Evolutionary conservation across 1,140 invertebrate genomes (phyloP).

Genomic region (Calephelis virginiensis): DNA sequence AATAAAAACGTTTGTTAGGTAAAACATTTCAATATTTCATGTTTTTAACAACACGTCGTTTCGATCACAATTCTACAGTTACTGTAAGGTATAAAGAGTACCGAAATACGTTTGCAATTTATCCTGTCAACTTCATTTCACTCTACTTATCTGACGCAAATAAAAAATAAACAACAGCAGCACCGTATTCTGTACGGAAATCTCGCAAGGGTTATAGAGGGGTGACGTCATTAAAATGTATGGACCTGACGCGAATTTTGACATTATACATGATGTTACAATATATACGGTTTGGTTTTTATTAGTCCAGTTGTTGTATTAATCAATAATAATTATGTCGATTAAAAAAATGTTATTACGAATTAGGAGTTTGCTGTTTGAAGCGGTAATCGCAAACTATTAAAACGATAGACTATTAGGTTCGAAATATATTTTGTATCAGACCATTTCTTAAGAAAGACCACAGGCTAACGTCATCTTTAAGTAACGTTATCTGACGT

Average conservation of each 20-base stretch:
- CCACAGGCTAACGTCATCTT: too few relatives aligned
- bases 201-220: conserved; percentile 52
- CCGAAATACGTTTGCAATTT: conserved; percentile 26
- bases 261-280: conserved; percentile 47
- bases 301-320: not conserved
- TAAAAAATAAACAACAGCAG: conserved; percentile 39
- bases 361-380: too few relatives aligned
- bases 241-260: conserved; percentile 42
- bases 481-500: too few relatives aligned
- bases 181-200: conserved; percentile 36
- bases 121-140: conserved; percentile 29
- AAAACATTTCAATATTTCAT: not conserved
- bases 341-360: too few relatives aligned
- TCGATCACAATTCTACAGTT: conserved; percentile 19
- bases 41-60: conserved; percentile 1
- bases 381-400: too few relatives aligned
- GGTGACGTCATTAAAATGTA: conserved; percentile 65
- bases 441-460: too few relatives aligned
- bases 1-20: too few relatives aligned
- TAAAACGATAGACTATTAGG: too few relatives aligned
- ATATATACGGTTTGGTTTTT: not conserved
- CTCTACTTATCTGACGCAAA: conserved; percentile 21
- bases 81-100: conserved; percentile 20
- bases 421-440: too few relatives aligned
- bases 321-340: too few relatives aligned